A percentile compares a stretch with the other conserved stretches of the same genome.
Conservation (phyloP, 2,113 vertebrate species). For the Myrmophylax atrothorax region DNA sequence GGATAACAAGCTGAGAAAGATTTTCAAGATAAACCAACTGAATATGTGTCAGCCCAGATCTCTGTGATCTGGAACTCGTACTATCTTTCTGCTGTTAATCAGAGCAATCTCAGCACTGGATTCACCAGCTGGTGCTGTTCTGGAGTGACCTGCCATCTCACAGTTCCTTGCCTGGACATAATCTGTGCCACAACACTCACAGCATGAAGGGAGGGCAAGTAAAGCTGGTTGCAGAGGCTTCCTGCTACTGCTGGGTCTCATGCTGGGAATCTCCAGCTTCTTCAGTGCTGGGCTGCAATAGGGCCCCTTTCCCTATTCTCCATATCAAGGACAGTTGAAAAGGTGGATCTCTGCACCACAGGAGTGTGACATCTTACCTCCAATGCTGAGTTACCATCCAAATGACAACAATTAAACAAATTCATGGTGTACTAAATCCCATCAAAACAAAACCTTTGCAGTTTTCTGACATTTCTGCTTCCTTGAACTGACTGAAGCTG, state of each 20-base stretch:
- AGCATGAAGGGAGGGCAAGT: not conserved
- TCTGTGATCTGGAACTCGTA: not conserved
- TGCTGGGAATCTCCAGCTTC: not conserved
- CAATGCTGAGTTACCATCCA: not conserved
- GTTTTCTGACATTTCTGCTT: not conserved
- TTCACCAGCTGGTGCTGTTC: not conserved
- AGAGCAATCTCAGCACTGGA: not conserved
- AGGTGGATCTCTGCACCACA: not conserved
- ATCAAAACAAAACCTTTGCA: not conserved
- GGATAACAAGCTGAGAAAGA: not conserved
- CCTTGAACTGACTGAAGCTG: not conserved
- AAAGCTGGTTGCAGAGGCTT: not conserved
- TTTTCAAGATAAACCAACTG: not conserved
- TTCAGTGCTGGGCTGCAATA: not conserved
- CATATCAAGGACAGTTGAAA: not conserved
- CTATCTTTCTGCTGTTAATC: not conserved
- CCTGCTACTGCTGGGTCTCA: not conserved
- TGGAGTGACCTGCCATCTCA: not conserved
- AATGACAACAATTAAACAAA: not conserved
- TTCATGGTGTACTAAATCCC: not conserved
- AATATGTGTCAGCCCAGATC: not conserved
- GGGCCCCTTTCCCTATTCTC: not conserved
- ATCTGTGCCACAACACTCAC: not conserved
- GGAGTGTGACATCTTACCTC: not conserved
- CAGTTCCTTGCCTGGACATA: not conserved